Evolutionary conservation across 2,888 invertebrate genomes (phyloP), one percentile per base, ranked within the genome.

Genomic region (Colletes collaris): DNA sequence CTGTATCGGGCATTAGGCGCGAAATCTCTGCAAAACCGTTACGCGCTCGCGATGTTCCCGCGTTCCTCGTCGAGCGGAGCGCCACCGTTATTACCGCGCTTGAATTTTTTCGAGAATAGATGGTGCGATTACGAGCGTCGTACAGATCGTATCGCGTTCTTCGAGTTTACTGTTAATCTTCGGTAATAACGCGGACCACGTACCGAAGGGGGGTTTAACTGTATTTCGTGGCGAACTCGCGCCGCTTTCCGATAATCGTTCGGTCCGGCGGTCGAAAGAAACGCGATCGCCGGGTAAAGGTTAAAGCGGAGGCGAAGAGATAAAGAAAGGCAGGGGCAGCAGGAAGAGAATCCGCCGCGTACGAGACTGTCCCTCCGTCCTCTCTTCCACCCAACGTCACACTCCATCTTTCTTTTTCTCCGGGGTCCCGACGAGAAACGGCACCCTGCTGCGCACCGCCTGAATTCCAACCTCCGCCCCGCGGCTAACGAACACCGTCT

Each of bases 381-480:
- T 59, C 60, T 40, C 60, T 16, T n/a, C 35, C 56, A 6, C 27
- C n/a, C 37, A 35, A 11, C 60, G 69, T 10, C 72, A 63, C 40
- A 40, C 49, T 73, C 40, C n/a, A 35, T 74, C 58, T 68, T 76
- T 46, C 50, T 70, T 71, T 53, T 77, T 79, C 79, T 78, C 70
- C 63, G 44, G 82, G 79, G 85, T 58, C 79, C 70, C 81, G 79
- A 83, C 76, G 79, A 82, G 84, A 83, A 83, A 83, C 85, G 90
- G 88, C 91, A 83, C 87, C 92, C 92, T 76, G 92, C 92, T 91
- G 92, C 70, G 91, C 90, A 87, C 84, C 87, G 90, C 87, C 89
- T 90, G 92, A 88, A 92, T 92, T 91, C 91, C 91, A 91, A 87
- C 89, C 89, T 90, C 90, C 88, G 87, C 89, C 88, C 89, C 88